Percentiles rank a stretch among this genome's conserved stretches.
Conservation (phyloP, 2,797 vertebrate species). For the Ciconia nigra region DNA sequence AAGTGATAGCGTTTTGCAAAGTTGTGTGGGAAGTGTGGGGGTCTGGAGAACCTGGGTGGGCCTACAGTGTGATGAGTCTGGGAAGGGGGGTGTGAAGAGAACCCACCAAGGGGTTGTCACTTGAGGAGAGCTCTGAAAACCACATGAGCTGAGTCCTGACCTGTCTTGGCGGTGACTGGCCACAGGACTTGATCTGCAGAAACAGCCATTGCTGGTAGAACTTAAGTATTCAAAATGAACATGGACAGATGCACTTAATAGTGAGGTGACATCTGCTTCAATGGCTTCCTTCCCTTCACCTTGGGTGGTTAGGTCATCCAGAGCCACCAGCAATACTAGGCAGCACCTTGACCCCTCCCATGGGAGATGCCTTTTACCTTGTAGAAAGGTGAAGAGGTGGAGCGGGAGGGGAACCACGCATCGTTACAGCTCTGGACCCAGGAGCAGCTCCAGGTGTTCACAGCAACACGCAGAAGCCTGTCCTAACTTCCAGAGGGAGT, state of each 20-base stretch:
- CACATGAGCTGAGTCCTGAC: background rate
- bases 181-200: background rate
- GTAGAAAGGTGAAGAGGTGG: background rate
- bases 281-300: background rate
- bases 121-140: background rate
- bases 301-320: background rate
- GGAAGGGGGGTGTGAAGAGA: background rate
- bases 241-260: background rate
- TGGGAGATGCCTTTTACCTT: background rate
- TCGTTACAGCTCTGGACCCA: background rate
- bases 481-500: background rate
- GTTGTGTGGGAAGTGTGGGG: background rate
- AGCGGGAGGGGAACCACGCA: fast-evolving
- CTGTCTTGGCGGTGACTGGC: background rate
- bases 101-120: background rate
- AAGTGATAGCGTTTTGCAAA: background rate
- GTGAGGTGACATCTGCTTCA: background rate
- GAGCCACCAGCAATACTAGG: background rate
- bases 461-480: background rate
- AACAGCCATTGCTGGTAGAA: background rate
- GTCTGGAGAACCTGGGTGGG: background rate
- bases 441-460: background rate
- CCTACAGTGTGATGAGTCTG: background rate
- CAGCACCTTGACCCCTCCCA: background rate
- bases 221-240: background rate